Evolutionary conservation across 2,113 vertebrate genomes (phyloP), one percentile per base, ranked within the genome.

Genomic region (Andinoacara biseriatus): DNA sequence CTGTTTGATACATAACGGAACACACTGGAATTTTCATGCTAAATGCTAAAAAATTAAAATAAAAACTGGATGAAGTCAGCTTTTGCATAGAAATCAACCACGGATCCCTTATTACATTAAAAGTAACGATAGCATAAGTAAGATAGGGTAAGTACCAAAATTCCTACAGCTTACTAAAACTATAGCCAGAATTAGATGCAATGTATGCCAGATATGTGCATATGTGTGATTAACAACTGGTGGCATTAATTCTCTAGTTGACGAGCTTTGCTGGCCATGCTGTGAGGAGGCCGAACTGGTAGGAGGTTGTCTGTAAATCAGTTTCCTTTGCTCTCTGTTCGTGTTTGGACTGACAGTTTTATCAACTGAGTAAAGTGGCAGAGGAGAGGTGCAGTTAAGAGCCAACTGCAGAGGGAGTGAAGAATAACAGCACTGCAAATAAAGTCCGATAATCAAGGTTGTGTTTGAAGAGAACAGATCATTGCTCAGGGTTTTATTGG

Each of bases 241-340:
- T 69, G 65, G 43, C 11, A 10, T 17, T 49, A 69, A 69, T 20
- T 49, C 65, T 69, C 9, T 24, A 49, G 22, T 10, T 67, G 43
- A 49, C 15, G 15, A 29, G 24, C 29, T 60, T 54, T 29, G 58
- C 52, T 15, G 60, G 43, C 15, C 4, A 18, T 22, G 35, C 67
- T 56, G 26, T 7, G 61, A 58, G 84, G 86, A 83, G 49, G 62
- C 84, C 60, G 80, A 61, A 61, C 26, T 62, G 60, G 62, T 49
- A 76, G 85, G 87, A 67, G 78, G 77, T 63, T 52, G 24, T 43
- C 75, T 67, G 74, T 87, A 83, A 87, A 92, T 87, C 88, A 89
- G 22, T 83, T 82, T 63, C 80, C 81, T 78, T 33, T 54, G 65
- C 63, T 58, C 40, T 80, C 58, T 74, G 72, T 58, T 81, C 72